Base-by-base conservation (phyloP, 2,888 invertebrate genomes). In the Campaea margaritaria region DNA sequence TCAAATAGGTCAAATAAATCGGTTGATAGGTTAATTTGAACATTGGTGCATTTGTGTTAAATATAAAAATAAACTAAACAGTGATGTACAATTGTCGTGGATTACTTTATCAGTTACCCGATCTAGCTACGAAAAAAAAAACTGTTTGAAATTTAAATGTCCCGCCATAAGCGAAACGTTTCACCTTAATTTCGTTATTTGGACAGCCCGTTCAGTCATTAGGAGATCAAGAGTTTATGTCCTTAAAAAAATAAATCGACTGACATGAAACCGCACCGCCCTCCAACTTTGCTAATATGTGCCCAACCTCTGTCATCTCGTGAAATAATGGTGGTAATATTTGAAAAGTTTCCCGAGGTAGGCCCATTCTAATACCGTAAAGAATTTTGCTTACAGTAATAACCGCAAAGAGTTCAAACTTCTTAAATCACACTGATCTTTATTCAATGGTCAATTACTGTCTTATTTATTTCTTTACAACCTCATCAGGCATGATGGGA, bases 301-400 rank as follows among this genome's bases (percentile, higher is more conserved):
- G 91, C 89, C 88, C 89, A 87, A 88, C 90, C 91, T 90, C 85
- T 90, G 91, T 90, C 90, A 89, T 90, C 89, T 85, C 78, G 73
- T 87, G 82, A 91, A 91, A 91, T 92, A 91, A 91, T 92, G 91
- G 86, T 83, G 85, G 86, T 90, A 89, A 91, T 91, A 92, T 92
- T 92, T 88, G 91, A 87, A 90, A 92, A 92, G 80, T 92, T 91
- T 82, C 74, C 75, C 72, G 77, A 82, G 84, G 85, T 84, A 78
- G 79, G 79, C 82, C 82, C 81, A 81, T 85, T 85, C 81, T 82
- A 80, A 83, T 81, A 82, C 82, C 82, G 78, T 83, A 85, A 88
- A 89, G 89, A 88, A 87, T 89, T 86, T 85, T 78, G 79, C 82
- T 83, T 85, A 78, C 78, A 76, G 83, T 83, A 78, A 84, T 84